phyloP scores from a whole-genome alignment of 2,113 vertebrate genomes.

The Pitta sordida region DNA sequence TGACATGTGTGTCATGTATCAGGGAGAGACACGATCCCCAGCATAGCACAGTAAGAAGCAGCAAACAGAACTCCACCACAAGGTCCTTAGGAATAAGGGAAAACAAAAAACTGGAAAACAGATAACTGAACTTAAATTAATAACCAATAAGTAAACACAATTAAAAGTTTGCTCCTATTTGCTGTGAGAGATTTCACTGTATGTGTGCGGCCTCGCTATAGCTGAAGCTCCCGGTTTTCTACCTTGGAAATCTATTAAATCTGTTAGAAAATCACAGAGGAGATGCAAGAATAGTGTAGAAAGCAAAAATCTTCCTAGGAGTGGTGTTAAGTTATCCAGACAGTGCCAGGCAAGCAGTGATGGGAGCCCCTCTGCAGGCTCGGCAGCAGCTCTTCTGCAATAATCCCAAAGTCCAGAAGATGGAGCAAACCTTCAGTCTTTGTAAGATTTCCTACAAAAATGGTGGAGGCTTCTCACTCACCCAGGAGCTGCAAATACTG shows the following conservation, averaged over 20 bases:
- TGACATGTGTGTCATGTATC: neutral
- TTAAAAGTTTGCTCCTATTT: neutral
- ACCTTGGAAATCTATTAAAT: neutral
- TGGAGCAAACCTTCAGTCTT: conserved; percentile 2
- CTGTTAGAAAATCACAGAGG: neutral
- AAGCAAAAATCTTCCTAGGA: neutral
- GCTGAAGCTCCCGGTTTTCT: neutral
- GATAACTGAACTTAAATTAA: neutral
- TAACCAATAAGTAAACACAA: neutral
- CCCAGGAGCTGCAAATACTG: accelerated
- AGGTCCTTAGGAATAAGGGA: neutral
- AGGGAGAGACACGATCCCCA: accelerated
- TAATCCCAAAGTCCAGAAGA: conserved; percentile 6
- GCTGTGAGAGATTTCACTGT: neutral
- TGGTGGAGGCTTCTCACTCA: accelerated
- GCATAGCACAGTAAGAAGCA: accelerated
- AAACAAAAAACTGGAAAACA: neutral
- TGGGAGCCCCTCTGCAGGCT: neutral
- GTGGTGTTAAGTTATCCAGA: neutral
- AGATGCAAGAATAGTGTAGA: accelerated
- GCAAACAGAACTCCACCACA: neutral
- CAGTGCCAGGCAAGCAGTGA: neutral
- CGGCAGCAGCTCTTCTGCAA: neutral
- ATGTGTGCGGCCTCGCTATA: neutral
- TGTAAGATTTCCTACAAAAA: accelerated